A percentile compares a stretch with the other conserved stretches of the same genome.
Evolutionary conservation across 2,888 invertebrate species (phyloP).

Genomic region (Callyntrura sp.): DNA sequence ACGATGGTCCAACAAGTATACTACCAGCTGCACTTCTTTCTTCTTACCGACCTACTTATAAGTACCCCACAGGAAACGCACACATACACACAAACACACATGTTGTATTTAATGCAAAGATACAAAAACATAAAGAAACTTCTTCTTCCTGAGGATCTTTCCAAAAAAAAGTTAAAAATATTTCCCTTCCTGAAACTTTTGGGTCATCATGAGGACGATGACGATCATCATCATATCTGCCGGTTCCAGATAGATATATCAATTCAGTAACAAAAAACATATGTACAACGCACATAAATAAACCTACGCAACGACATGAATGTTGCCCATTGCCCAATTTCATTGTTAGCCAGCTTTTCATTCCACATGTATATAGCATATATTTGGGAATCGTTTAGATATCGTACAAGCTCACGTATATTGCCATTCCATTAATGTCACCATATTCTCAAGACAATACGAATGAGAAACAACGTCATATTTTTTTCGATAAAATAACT

Average conservation of each 20-base stretch:
- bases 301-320: background rate
- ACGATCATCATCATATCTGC: conserved; percentile 13
- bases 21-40: background rate
- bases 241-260: background rate
- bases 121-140: conserved; percentile 2
- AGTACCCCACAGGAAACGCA: background rate
- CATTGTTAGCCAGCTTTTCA: too few relatives aligned
- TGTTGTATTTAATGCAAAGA: conserved; percentile 17
- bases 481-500: conserved; percentile 30
- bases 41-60: background rate
- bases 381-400: too few relatives aligned
- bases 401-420: too few relatives aligned
- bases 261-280: background rate
- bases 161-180: conserved; percentile 9
- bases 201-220: conserved; percentile 23
- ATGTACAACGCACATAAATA: background rate
- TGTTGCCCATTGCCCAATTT: background rate
- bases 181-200: conserved; percentile 29
- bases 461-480: background rate
- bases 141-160: conserved; percentile 24
- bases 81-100: background rate
- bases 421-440: conserved; percentile 4
- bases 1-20: conserved; percentile 8
- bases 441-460: background rate
- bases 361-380: too few relatives aligned